Evolutionary conservation across 2,888 invertebrate species (phyloP), one percentile per base, ranked within the genome.

Genomic region (Nomada ruficornis): DNA sequence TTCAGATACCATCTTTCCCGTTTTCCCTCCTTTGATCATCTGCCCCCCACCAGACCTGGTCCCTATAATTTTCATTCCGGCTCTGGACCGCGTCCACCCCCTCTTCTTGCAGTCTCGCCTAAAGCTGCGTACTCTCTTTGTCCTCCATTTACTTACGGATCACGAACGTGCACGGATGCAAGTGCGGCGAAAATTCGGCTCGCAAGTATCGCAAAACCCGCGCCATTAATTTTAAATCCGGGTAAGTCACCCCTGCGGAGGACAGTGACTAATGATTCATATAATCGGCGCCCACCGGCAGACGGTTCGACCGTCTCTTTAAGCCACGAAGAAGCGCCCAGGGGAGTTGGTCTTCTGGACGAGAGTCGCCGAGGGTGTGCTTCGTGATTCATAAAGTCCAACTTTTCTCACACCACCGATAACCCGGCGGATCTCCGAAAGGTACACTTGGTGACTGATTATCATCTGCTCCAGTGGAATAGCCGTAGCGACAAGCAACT

Each of bases 251-350:
- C 82, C 84, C 89, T 91, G 92, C 82, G 68, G 79, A 54, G 82
- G 92, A 92, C 92, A 92, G 89, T 91, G 91, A 92, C 90, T 92
- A 91, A 92, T 91, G 91, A 91, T 86, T 85, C 86, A 83, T 84
- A 87, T 87, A 88, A 88, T 80, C 78, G 76, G 79, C 65, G 68
- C 62, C 60, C 83, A 74, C 72, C 74, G 67, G 60, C 85, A 82
- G 86, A 85, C 80, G 85, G 88, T 88, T 82, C 85, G 70, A 77
- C 67, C 77, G 78, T 84, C 88, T 79, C 83, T 88, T 88, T 86
- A 83, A 79, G 82, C 85, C 82, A 65, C 85, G 83, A 88, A 85
- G 86, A 88, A 88, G 80, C 84, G 57, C 65, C 77, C 47, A 26
- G 54, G 80, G 76, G 70, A 75, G 44, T 69, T n/a, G 82, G 57